A percentile compares a stretch with the other conserved stretches of the same genome.
phyloP scores from a whole-genome alignment of 2,797 vertebrate genomes.

The Trachops cirrhosus region DNA sequence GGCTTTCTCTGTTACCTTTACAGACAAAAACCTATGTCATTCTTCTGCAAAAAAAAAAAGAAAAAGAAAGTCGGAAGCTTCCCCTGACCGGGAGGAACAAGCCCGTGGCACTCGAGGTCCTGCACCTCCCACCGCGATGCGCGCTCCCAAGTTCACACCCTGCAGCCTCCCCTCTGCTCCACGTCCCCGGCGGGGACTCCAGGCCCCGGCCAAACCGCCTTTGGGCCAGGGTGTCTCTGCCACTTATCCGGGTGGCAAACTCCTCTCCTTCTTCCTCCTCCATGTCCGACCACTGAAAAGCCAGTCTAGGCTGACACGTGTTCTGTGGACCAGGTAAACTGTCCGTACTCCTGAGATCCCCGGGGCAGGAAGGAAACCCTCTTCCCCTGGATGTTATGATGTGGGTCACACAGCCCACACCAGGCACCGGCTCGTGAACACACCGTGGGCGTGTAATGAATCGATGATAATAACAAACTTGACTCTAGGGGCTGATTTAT shows the following conservation, averaged over 20 bases:
- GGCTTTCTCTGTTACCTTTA: neutral
- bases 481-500: neutral
- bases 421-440: neutral
- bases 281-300: no score
- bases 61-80: neutral
- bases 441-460: neutral
- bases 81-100: neutral
- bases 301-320: neutral
- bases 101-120: rapidly evolving
- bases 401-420: neutral
- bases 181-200: rapidly evolving
- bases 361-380: neutral
- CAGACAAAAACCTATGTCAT: neutral
- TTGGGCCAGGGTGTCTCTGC: no score
- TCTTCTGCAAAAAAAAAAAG: neutral
- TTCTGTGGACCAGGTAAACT: neutral
- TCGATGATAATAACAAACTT: neutral
- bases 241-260: neutral
- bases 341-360: neutral
- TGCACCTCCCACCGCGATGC: neutral
- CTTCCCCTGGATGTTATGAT: neutral
- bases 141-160: neutral
- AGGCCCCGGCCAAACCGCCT: rapidly evolving
- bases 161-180: neutral
- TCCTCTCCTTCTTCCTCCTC: neutral